Evolutionary conservation across 2,113 vertebrate genomes (phyloP), one percentile per base, ranked within the genome.

Genomic region (Cichladusa arquata): DNA sequence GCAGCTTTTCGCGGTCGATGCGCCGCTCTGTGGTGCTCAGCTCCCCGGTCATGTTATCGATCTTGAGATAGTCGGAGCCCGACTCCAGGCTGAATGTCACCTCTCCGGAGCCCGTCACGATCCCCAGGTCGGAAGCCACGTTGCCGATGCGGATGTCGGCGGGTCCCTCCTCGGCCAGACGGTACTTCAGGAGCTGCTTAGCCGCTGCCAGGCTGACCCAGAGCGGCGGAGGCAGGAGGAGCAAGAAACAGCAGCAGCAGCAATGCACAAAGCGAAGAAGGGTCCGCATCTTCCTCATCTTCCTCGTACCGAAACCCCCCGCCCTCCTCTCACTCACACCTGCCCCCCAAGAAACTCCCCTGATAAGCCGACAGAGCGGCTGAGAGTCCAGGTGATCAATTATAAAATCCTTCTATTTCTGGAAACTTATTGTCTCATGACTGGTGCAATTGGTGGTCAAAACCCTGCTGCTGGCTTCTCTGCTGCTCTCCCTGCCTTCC

Each of bases 31-130:
- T 99, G 70, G 99, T 99, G 98, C 98, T 99, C 96, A 99, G 98
- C 97, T 99, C 99, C 79, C 99, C 99, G 64, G 99, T 99, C 64
- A 99, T 99, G 98, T 99, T 99, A 98, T 99, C 99, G 97, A 99
- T 99, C 97, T 99, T 99, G 92, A 99, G 99, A 96, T 99, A 99
- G 93, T 99, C 99, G 3, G 99, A 99, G 88, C 99, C 99, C 4
- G 99, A 99, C 94, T 99, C 99, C 24, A 99, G 98, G 95, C 99
- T 99, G 98, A 99, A 99, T 93, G 99, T 99, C 98, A 99, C 99
- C 97, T 99, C 99, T 5, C 99, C 99, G 42, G 99, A 99, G 92
- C 98, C 99, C 33, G 99, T 98, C 53, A 98, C 98, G 76, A 99
- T 99, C 76, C 99, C 99, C 96, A 99, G 96, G 98, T 99, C 99